Conservation (phyloP, 2,113 vertebrate species). For the Syngnathus floridae region DNA sequence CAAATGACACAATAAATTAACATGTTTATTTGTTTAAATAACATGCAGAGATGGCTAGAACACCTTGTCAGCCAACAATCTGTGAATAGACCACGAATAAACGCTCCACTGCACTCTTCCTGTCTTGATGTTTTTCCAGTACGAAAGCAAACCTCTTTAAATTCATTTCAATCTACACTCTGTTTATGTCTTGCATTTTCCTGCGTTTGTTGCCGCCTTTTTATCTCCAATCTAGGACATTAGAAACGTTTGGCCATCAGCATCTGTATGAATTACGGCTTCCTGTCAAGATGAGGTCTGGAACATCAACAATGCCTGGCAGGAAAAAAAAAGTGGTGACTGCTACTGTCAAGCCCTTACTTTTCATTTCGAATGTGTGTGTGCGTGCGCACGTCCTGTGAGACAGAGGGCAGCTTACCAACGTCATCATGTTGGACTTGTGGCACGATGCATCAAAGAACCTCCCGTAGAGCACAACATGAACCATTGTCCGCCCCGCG, state of each 20-base stretch:
- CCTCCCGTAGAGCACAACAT: constrained; percentile 11
- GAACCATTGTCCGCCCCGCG: constrained; percentile 45
- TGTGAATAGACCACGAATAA: not conserved
- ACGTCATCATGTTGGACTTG: constrained; percentile 53
- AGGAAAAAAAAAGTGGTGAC: constrained; percentile 49
- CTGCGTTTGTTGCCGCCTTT: constrained; percentile 42
- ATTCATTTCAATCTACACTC: constrained; percentile 23
- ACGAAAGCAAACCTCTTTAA: constrained; percentile 34
- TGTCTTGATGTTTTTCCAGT: constrained; percentile 2
- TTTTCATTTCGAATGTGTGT: constrained; percentile 28
- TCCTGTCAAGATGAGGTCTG: constrained; percentile 51
- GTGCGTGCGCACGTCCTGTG: constrained; percentile 16
- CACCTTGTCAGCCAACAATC: constrained; percentile 1
- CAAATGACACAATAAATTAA: not conserved
- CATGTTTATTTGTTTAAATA: not conserved
- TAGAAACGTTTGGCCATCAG: constrained; percentile 32
- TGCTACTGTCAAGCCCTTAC: constrained; percentile 32
- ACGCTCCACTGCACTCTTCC: not conserved
- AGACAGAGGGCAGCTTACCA: constrained; percentile 41
- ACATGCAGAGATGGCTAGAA: not conserved
- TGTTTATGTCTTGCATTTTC: constrained; percentile 39
- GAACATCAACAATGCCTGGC: constrained; percentile 48
- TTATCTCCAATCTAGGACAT: constrained; percentile 42
- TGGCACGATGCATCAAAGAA: constrained; percentile 49
- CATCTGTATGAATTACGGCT: constrained; percentile 52